Base-by-base conservation (phyloP, 2,888 invertebrate genomes). In the Kryphioiulus occultus region DNA sequence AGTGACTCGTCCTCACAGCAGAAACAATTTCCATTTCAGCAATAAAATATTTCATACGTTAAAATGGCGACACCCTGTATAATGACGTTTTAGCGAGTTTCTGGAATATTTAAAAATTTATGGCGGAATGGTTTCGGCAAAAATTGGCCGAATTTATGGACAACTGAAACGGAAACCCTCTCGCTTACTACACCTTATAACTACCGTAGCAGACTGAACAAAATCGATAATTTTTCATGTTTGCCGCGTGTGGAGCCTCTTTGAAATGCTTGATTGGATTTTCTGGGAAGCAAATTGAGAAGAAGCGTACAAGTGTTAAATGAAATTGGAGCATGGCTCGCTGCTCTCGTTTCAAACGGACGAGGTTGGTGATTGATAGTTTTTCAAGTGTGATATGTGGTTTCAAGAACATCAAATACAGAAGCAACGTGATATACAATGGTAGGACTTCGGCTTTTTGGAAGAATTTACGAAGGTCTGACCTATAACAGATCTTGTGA, bases 221-320 rank as follows among this genome's bases (percentile, higher is more conserved):
- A 68, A 68, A 68, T 68, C 68, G 68, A 68, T 68, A 68, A 68
- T 68, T 68, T 68, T 68, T n/a, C 26, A 68, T 68, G 68, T 22
- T 68, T 26, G 68, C 26, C 68, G 68, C 68, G 9, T 26, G 26
- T 68, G 68, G 68, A 68, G 68, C 22, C 68, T 22, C 68, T 68
- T 68, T 10, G 68, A 68, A 68, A 68, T 68, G 68, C 68, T 26
- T 68, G 68, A 68, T 68, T 68, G 68, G 68, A 68, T 68, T 68
- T 68, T 47, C 47, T 68, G 68, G 68, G 26, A 68, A 68, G 68
- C 68, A 68, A 68, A 68, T 68, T 68, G 68, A 68, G 26, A 26
- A 68, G 68, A 26, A 68, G 68, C n/a, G n/a, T n/a, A n/a, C n/a
- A 68, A 68, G n/a, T 9, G 26, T 68, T 68, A n/a, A 68, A 68